Percentiles rank a stretch among this genome's conserved stretches.
Conservation (phyloP, 2,888 invertebrate species). For the Acleris emargana region DNA sequence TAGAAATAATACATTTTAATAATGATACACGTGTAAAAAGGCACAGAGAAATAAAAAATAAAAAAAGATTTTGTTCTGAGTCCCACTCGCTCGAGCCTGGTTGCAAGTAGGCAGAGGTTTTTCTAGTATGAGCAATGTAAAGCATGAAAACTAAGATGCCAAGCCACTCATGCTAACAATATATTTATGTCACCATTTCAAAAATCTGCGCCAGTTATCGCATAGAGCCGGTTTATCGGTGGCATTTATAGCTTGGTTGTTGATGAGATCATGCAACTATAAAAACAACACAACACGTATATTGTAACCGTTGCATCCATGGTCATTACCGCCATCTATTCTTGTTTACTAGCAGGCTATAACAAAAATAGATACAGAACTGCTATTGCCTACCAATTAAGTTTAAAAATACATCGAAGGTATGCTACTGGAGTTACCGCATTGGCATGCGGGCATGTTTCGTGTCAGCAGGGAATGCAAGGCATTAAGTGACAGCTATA, state of each 20-base stretch:
- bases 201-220: too few species aligned
- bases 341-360: background rate
- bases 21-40: too few species aligned
- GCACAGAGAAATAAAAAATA: too few species aligned
- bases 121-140: too few species aligned
- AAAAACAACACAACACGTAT: conserved; percentile 10
- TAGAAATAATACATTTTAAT: too few species aligned
- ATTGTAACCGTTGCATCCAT: conserved; percentile 26
- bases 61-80: too few species aligned
- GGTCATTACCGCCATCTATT: conserved; percentile 34
- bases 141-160: too few species aligned
- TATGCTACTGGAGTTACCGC: conserved; percentile 10
- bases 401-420: conserved; percentile 48
- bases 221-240: background rate
- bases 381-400: conserved; percentile 28
- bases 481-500: conserved; percentile 34
- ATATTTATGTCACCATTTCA: too few species aligned
- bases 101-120: too few species aligned
- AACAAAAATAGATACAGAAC: background rate
- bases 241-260: background rate
- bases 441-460: conserved; percentile 40
- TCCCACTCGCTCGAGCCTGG: too few species aligned
- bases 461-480: conserved; percentile 40
- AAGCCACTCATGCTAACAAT: too few species aligned
- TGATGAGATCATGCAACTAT: conserved; percentile 18